Base-by-base conservation (phyloP, 2,888 invertebrate genomes). In the Homarus gammarus region DNA sequence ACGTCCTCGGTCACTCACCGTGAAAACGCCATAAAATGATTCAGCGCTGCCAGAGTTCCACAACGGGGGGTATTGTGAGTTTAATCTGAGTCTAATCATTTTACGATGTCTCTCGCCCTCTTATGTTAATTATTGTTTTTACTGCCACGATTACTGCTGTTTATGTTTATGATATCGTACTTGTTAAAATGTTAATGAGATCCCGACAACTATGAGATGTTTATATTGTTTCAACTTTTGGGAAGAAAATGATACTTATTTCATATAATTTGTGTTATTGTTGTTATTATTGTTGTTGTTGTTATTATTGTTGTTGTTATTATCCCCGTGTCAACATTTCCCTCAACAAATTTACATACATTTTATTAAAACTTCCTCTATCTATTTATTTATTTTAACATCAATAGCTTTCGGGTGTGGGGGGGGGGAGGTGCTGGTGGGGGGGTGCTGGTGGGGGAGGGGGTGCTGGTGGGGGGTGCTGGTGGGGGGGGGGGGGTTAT, bases 71-170 rank as follows among this genome's bases (percentile, higher is more conserved):
- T 15, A 2, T 8, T 56, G 18, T 56, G 56, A 56, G 2, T 8
- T 0, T 64, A 27, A 64, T 64, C 64, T 64, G 0, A 6, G 18
- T 8, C n/a, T 64, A 18, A 64, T 64, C 44, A 64, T 10, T 18
- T 82, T 15, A 82, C 40, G 64, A 31, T 31, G 68, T 38, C 82
- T 40, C 27, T 40, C 38, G 27, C 68, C 31, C 68, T 64, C 38
- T 82, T 27, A 40, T 68, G 33, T 64, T 68, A 27, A 82, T 40
- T 64, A 82, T 40, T n/a, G 31, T 27, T 27, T 44, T 82, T 82
- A 36, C 22, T 82, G 40, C 38, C 44, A 44, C 40, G 8, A 68
- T 68, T 82, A 82, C 33, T 82, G 51, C n/a, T 82, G 68, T 8
- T 68, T 12, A 27, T 82, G 68, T 68, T 68, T 38, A 40, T 82